phyloP scores from a whole-genome alignment of 2,888 invertebrate genomes.

The Iselma pallidipennis region DNA sequence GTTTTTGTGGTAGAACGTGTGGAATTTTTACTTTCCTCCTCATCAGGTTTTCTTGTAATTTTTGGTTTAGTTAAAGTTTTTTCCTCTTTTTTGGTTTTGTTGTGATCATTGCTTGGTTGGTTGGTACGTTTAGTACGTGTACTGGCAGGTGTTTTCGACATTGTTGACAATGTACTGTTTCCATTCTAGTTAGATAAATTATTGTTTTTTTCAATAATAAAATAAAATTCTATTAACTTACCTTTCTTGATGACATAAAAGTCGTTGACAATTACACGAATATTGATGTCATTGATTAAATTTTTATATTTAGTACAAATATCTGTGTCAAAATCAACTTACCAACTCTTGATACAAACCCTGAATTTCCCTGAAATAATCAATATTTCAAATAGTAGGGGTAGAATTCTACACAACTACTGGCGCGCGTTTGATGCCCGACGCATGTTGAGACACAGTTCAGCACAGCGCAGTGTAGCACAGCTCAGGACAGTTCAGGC shows the following conservation, averaged over 20 bases:
- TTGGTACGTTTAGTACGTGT: neutral
- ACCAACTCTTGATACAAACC: conserved; percentile 31
- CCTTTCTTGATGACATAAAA: conserved; percentile 41
- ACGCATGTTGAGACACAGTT: too few relatives aligned
- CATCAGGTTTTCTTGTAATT: neutral
- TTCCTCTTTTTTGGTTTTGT: neutral
- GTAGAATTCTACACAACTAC: conserved; percentile 14
- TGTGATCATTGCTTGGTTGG: neutral
- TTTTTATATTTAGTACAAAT: conserved; percentile 1
- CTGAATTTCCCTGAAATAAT: conserved; percentile 38
- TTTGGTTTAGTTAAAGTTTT: neutral
- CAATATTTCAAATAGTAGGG: conserved; percentile 30
- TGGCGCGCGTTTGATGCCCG: too few relatives aligned
- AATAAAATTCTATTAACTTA: conserved; percentile 21
- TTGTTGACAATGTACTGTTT: neutral
- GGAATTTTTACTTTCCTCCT: neutral
- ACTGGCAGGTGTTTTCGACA: neutral
- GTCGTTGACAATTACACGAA: neutral
- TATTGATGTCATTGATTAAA: neutral
- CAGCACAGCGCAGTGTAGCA: too few relatives aligned
- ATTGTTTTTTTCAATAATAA: neutral
- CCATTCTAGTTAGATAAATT: conserved; percentile 4
- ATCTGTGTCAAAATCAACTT: conserved; percentile 37
- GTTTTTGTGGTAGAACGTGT: conserved; percentile 5
- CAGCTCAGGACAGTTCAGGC: too few relatives aligned